These are phyloP conservation scores for Bubo bubo DNA, from an alignment of 2,113 vertebrate genomes.

Conservation along the genomic window DNA sequence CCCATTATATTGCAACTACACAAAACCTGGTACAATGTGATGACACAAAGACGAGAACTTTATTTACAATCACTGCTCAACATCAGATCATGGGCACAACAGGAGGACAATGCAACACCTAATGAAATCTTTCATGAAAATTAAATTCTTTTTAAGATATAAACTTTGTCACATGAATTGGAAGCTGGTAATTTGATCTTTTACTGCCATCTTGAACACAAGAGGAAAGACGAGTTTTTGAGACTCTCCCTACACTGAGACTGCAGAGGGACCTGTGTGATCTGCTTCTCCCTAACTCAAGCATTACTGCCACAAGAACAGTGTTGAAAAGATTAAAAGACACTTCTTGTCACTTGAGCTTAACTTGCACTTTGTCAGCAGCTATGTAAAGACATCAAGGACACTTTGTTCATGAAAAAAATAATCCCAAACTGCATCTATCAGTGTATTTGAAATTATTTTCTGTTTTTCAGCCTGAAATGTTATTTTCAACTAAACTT, in stretches of 20 bases:
- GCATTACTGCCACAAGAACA: neutral
- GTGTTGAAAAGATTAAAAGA: neutral
- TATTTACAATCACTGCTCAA: neutral
- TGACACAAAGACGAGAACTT: neutral
- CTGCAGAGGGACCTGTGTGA: rapidly evolving
- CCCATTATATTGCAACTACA: neutral
- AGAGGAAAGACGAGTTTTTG: neutral
- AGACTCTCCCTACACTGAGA: neutral
- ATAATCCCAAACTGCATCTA: neutral
- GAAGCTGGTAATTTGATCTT: neutral
- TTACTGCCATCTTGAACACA: neutral
- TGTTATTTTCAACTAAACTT: neutral
- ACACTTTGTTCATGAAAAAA: neutral
- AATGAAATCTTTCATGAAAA: neutral
- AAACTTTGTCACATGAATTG: neutral
- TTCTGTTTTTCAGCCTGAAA: neutral
- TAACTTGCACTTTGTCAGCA: neutral
- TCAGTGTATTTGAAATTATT: neutral
- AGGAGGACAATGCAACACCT: neutral
- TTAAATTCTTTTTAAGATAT: neutral
- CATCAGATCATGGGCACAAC: neutral
- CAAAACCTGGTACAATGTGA: neutral
- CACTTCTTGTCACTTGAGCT: neutral
- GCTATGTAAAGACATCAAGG: neutral
- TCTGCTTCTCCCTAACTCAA: neutral